A percentile compares a stretch with the other conserved stretches of the same genome.
Evolutionary conservation across 2,797 vertebrate species (phyloP).

Genomic region (Alosa sapidissima): DNA sequence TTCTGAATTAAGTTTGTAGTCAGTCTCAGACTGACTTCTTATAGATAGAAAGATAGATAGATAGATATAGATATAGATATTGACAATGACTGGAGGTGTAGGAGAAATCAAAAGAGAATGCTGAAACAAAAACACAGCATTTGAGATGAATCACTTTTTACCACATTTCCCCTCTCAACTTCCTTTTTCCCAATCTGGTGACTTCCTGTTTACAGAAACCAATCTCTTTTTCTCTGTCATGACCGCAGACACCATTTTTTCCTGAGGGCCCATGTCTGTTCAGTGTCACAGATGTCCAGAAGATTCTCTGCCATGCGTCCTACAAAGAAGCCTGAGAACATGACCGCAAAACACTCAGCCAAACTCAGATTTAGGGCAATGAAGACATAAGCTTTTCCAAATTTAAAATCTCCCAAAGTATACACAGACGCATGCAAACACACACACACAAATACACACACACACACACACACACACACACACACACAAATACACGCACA

Average conservation of each 20-base stretch:
- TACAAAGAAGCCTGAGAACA: background rate
- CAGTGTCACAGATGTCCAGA: background rate
- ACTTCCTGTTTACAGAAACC: background rate
- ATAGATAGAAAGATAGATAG: too few relatives aligned
- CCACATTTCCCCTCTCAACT: background rate
- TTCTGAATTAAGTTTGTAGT: background rate
- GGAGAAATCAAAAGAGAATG: background rate
- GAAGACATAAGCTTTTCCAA: background rate
- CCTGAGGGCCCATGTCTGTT: background rate
- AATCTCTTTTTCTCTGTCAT: background rate
- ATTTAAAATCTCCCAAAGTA: background rate
- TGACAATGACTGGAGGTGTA: background rate
- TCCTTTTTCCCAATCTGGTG: background rate
- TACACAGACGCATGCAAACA: background rate
- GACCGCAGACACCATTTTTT: background rate
- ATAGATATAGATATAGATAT: too few relatives aligned
- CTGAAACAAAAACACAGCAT: too few relatives aligned
- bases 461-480: background rate
- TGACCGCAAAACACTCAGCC: background rate
- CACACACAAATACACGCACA: background rate
- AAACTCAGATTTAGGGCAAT: background rate
- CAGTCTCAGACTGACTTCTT: too few relatives aligned
- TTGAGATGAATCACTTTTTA: background rate
- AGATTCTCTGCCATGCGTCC: background rate
- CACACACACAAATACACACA: background rate